Evolutionary conservation across 2,113 vertebrate species (phyloP).

Genomic region (Thunnus maccoyii): DNA sequence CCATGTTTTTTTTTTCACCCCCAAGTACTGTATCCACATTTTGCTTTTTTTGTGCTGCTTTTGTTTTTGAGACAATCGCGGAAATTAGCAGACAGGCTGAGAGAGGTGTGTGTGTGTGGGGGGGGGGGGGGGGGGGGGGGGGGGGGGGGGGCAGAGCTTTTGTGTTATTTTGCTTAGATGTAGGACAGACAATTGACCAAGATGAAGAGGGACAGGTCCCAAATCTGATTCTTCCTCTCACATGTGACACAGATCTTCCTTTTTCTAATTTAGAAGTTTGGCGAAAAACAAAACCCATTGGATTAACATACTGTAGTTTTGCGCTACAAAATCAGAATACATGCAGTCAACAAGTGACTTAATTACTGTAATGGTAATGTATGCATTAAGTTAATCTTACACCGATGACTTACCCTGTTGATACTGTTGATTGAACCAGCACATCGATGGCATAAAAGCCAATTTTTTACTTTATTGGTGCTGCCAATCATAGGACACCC

Average conservation of each 20-base stretch:
- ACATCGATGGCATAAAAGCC: neutral
- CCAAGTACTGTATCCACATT: conserved; percentile 41
- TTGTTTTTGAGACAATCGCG: conserved; percentile 50
- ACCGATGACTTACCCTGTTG: neutral
- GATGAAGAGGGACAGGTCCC: neutral
- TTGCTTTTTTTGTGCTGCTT: conserved; percentile 18
- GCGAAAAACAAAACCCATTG: conserved; percentile 7
- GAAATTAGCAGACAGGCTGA: conserved; percentile 6
- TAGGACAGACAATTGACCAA: neutral
- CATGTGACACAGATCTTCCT: conserved; percentile 20
- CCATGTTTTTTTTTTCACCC: neutral
- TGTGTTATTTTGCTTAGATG: conserved; percentile 1
- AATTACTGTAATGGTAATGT: neutral
- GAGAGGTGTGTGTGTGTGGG: neutral
- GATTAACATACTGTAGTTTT: neutral
- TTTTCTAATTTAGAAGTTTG: conserved; percentile 7
- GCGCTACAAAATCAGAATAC: neutral
- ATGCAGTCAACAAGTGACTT: neutral
- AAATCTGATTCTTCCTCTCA: conserved; percentile 23
- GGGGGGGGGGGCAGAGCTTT: conserved; percentile 12
- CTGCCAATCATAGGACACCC: neutral
- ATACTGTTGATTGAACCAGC: neutral
- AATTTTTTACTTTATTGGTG: neutral
- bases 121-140: no score
- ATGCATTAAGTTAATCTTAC: neutral